Evolutionary conservation across 2,113 vertebrate species (phyloP).

Genomic region (Zootoca vivipara): DNA sequence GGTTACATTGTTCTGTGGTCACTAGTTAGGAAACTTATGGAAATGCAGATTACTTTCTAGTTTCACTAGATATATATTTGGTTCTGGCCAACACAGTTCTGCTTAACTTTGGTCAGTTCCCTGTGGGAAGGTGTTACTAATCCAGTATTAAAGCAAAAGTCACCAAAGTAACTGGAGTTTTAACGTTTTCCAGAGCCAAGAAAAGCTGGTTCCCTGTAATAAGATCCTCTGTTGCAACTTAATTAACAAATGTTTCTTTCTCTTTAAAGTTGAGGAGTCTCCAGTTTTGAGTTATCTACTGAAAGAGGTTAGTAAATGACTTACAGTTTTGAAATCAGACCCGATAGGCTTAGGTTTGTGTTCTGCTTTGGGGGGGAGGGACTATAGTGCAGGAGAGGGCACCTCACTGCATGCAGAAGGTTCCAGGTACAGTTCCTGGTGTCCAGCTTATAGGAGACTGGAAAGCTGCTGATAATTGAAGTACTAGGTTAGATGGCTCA

Average conservation of each 20-base stretch:
- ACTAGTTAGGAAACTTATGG: too few species aligned
- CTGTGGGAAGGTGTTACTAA: not conserved
- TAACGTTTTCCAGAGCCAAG: not conserved
- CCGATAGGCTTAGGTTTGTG: not conserved
- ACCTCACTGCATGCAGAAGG: not conserved
- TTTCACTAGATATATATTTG: not conserved
- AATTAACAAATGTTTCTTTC: not conserved
- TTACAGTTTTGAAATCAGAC: not conserved
- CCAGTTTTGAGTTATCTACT: not conserved
- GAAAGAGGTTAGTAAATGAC: conserved; percentile 12
- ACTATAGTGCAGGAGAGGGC: not conserved
- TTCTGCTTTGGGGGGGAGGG: not conserved
- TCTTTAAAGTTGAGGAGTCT: not conserved
- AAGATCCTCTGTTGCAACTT: not conserved
- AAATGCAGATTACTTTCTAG: not conserved
- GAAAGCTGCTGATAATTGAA: not conserved
- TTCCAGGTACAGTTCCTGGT: not conserved
- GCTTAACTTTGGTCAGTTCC: not conserved
- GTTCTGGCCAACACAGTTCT: not conserved
- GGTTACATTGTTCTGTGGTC: conserved; percentile 41
- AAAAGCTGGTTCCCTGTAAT: not conserved
- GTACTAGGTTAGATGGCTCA: not conserved
- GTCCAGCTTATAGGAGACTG: not conserved
- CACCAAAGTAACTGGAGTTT: not conserved
- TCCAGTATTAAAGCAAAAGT: not conserved